These are phyloP conservation scores for Apodemus sylvaticus DNA, from an alignment of 2,113 vertebrate genomes.

Conservation along the genomic window DNA sequence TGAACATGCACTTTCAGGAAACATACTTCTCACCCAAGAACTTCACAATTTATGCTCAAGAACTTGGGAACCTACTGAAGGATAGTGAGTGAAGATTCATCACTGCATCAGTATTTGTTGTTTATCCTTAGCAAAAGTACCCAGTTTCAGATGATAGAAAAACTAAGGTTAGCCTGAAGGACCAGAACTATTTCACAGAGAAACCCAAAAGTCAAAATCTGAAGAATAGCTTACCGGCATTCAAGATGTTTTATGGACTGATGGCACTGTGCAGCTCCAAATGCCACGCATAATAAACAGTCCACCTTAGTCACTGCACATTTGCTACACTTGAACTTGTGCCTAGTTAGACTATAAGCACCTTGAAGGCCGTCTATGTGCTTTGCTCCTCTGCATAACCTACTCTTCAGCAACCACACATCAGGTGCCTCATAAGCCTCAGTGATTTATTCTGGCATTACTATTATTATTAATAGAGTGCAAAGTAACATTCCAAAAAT, in stretches of 20 bases:
- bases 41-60: not conserved
- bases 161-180: not conserved
- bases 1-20: not conserved
- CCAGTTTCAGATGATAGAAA: not conserved
- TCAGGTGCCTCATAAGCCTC: not conserved
- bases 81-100: slow-evolving; percentile 3
- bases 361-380: not conserved
- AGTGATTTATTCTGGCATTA: not conserved
- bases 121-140: not conserved
- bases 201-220: not conserved
- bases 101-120: not conserved
- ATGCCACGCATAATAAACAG: not conserved
- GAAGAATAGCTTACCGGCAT: not conserved
- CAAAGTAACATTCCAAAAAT: slow-evolving; percentile 51
- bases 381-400: not conserved
- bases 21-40: not conserved
- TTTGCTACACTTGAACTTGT: not conserved
- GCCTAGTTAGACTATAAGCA: not conserved
- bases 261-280: not conserved
- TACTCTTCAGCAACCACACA: not conserved
- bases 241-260: not conserved
- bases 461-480: slow-evolving; percentile 36
- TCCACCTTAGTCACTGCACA: not conserved
- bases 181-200: not conserved
- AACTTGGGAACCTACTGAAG: not conserved